These are phyloP conservation scores for Tipula unca DNA, from an alignment of 2,888 invertebrate genomes.

Conservation along the genomic window DNA sequence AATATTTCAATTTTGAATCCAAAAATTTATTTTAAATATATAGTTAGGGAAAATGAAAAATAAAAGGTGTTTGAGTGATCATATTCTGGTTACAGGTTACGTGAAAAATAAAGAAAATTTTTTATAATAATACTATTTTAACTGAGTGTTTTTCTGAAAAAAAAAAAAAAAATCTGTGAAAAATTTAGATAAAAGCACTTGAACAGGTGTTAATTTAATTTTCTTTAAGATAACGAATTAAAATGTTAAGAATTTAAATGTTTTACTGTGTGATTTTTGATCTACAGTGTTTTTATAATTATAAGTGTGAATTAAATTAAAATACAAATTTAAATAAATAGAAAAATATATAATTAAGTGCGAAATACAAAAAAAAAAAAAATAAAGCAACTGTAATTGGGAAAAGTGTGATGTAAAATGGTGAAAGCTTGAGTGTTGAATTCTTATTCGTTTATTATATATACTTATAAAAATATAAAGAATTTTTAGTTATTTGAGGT, in stretches of 20 bases:
- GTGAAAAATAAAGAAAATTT: not conserved
- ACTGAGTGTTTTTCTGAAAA: not conserved
- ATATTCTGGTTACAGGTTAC: not conserved
- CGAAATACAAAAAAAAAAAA: not conserved
- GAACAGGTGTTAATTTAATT: constrained; percentile 8
- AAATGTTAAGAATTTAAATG: not conserved
- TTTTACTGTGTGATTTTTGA: not conserved
- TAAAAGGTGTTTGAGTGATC: not conserved
- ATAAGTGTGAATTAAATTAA: not conserved
- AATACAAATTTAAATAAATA: not conserved
- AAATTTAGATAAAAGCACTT: not conserved
- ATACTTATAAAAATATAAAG: no score
- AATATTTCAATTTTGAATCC: not conserved
- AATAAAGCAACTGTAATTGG: not conserved
- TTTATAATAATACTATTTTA: not conserved
- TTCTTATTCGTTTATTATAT: not conserved
- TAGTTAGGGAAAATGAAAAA: not conserved
- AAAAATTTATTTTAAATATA: not conserved
- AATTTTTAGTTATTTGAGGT: not conserved
- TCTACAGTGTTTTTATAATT: not conserved
- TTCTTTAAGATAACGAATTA: not conserved
- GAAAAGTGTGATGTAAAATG: not conserved
- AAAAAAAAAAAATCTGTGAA: not conserved
- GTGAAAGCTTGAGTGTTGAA: not conserved
- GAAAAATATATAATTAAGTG: not conserved